These are phyloP conservation scores for Sinonovacula constricta DNA, from an alignment of 1,140 invertebrate species.

Conservation along the genomic window DNA sequence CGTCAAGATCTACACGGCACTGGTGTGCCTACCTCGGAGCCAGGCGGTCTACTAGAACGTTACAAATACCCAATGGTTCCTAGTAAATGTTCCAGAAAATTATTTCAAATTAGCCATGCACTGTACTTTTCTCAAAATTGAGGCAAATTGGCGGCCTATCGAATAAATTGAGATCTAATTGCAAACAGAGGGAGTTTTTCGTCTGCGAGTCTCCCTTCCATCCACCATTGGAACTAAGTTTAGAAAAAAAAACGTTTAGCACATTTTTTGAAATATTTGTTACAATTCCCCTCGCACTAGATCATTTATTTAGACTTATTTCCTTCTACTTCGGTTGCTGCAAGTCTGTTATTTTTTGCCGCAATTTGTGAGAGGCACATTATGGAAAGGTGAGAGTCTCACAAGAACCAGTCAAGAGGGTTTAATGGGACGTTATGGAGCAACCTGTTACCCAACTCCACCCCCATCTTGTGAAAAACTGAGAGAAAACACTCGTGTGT, in stretches of 20 bases:
- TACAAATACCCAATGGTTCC: not conserved
- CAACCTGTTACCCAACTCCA: not conserved
- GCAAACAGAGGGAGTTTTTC: conserved; percentile 32
- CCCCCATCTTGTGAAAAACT: not conserved
- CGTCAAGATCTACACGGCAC: not conserved
- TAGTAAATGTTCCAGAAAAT: conserved; percentile 49
- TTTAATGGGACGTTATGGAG: not conserved
- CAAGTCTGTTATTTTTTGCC: no score
- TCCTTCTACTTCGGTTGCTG: no score
- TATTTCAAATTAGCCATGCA: conserved; percentile 49
- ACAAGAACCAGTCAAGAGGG: no score
- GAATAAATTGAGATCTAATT: conserved; percentile 51
- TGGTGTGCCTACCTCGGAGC: not conserved
- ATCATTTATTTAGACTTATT: no score
- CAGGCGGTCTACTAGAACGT: not conserved
- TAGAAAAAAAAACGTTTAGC: no score
- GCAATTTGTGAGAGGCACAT: no score
- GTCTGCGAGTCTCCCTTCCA: conserved; percentile 27
- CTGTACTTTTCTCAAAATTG: conserved; percentile 51
- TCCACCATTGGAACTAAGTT: no score
- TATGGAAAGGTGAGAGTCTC: no score
- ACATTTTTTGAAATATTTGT: no score
- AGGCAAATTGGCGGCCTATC: conserved; percentile 52
- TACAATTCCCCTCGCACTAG: no score
- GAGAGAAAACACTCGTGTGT: conserved; percentile 10